Percentiles rank a stretch among this genome's conserved stretches.
Conservation (phyloP, 2,113 vertebrate species). For the Mus spicilegus region DNA sequence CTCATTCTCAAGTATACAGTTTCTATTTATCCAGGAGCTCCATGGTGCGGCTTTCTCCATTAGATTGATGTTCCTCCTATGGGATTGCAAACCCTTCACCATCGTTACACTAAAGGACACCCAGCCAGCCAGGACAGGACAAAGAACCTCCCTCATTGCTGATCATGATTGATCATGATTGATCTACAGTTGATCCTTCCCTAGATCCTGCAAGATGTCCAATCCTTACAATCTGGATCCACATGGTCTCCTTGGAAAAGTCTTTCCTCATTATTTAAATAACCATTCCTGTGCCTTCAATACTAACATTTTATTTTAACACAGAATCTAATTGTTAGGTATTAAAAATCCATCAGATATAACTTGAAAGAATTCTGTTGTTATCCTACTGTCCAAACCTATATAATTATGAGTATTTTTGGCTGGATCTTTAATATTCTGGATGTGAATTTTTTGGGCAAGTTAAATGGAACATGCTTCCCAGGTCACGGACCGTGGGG, state of each 20-base stretch:
- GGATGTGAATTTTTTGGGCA: not conserved
- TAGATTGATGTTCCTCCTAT: no score
- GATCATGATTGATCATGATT: not conserved
- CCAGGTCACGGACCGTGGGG: not conserved
- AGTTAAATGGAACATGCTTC: not conserved
- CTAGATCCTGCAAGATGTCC: not conserved
- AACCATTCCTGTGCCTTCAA: not conserved
- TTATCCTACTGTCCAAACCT: not conserved
- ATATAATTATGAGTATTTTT: not conserved
- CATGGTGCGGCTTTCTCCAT: no score
- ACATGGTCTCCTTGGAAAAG: not conserved
- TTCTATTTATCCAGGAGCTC: no score
- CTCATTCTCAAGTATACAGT: no score
- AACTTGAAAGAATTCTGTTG: not conserved
- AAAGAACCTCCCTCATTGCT: not conserved
- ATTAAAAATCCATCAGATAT: not conserved
- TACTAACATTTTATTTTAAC: not conserved
- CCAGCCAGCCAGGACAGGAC: not conserved
- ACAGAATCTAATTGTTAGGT: constrained; percentile 4
- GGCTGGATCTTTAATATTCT: not conserved
- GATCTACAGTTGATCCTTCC: not conserved
- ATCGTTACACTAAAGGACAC: not conserved
- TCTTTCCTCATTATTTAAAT: not conserved
- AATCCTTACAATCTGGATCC: not conserved
- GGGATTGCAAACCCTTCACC: not conserved